Percentiles rank a stretch among this genome's conserved stretches.
Conservation (phyloP, 2,113 vertebrate species). For the Hyperopisus bebe region DNA sequence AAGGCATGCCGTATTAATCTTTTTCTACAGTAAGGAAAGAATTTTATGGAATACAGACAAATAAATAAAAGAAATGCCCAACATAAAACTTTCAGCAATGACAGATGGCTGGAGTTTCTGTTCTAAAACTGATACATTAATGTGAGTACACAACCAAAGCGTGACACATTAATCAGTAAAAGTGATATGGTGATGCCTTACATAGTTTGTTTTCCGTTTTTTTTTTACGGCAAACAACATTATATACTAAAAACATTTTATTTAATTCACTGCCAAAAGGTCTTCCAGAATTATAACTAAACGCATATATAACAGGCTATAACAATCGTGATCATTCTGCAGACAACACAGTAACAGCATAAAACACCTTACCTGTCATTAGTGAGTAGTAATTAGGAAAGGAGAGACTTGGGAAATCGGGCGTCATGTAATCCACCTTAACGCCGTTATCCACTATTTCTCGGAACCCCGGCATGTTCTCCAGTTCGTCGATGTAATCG, state of each 20-base stretch:
- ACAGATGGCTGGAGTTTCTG: neutral
- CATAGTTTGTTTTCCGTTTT: neutral
- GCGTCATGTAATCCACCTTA: constrained; percentile 86
- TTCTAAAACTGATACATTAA: neutral
- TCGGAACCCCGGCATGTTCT: constrained; percentile 68
- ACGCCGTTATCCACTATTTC: constrained; percentile 74
- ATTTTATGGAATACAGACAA: neutral
- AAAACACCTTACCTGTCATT: constrained; percentile 81
- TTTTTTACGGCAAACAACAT: neutral
- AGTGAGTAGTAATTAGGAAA: constrained; percentile 91
- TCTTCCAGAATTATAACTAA: neutral
- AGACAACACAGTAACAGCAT: neutral
- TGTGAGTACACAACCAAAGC: neutral
- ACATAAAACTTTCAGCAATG: neutral
- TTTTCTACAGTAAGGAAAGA: neutral
- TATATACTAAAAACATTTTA: neutral
- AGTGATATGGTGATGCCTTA: neutral
- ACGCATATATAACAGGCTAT: neutral
- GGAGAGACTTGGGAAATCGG: constrained; percentile 87
- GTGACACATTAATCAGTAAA: neutral
- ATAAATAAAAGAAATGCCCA: neutral
- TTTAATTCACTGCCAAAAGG: neutral
- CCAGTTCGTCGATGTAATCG: constrained; percentile 80
- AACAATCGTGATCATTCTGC: neutral
- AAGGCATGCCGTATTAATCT: neutral